Conservation (phyloP, 2,113 vertebrate species). For the Indicator maculatus region DNA sequence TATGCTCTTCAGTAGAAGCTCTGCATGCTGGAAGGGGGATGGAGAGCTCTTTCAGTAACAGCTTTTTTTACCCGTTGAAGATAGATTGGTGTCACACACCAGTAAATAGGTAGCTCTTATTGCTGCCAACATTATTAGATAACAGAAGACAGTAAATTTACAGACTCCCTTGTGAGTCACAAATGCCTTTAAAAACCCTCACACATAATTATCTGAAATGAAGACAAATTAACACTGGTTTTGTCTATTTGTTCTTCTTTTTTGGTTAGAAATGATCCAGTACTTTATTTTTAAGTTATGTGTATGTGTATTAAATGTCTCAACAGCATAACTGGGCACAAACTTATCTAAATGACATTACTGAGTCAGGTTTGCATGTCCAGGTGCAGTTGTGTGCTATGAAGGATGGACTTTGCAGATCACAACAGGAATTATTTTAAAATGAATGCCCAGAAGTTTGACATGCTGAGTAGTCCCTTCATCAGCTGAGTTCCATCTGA, state of each 20-base stretch:
- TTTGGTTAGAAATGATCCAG: not conserved
- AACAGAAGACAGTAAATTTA: constrained; percentile 66
- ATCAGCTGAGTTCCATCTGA: not conserved
- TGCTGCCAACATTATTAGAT: constrained; percentile 62
- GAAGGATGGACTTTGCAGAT: not conserved
- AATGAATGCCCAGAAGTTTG: not conserved
- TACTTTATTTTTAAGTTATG: not conserved
- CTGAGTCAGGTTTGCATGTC: not conserved
- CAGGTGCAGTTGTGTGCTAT: not conserved
- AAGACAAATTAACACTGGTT: constrained; percentile 45
- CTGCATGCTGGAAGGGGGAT: not conserved
- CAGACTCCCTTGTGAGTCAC: constrained; percentile 64
- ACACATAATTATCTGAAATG: constrained; percentile 68
- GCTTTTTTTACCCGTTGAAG: constrained; percentile 42
- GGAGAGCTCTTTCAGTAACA: constrained; percentile 37
- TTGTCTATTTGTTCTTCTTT: constrained; percentile 2
- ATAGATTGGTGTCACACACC: constrained; percentile 60
- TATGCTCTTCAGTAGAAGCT: not conserved
- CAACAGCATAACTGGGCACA: not conserved
- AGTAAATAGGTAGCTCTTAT: constrained; percentile 67
- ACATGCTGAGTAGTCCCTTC: not conserved
- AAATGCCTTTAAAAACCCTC: constrained; percentile 39
- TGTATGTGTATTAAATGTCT: not conserved
- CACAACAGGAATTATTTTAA: not conserved
- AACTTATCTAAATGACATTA: not conserved